Base-by-base conservation (phyloP, 2,888 invertebrate genomes). In the Aproaerema taeniolella region DNA sequence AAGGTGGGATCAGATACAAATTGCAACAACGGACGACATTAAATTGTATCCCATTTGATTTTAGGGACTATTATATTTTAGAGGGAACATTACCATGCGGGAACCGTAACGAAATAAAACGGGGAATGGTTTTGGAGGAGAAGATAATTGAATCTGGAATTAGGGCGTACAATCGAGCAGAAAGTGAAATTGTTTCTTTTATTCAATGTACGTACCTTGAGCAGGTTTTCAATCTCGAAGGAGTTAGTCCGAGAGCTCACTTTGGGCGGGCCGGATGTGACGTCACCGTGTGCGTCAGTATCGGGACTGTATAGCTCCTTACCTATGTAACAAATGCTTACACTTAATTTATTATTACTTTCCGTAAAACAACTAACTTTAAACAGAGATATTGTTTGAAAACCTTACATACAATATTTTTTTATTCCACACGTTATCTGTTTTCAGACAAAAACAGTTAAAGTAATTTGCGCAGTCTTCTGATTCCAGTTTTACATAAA, bases 141-240 rank as follows among this genome's bases (percentile, higher is more conserved):
- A 49, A 61, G 62, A 67, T 68, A 72, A 73, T 68, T 71, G 63
- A 66, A 70, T 67, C 46, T 50, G 61, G 55, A 63, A 63, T 68
- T 61, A 62, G 53, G 53, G 61, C 59, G 52, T 54, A 60, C 47
- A 53, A 56, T 53, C 53, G 61, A 57, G 58, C 55, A 52, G 55
- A 55, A 55, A 50, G 42, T 55, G 50, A 52, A 56, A 61, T 54
- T 39, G 31, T 43, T 36, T 37, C 32, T 34, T 35, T 40, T 43
- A 37, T 41, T 41, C 36, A 35, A 15, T 32, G 10, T 38, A 32
- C 26, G 38, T 66, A 89, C 90, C 91, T 97, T 97, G 52, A 98
- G 89, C 62, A 97, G 90, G 83, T 96, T 96, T 87, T 97, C 97
- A 63, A 97, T 97, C 88, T 97, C 97, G 76, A 96, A 95, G 42